Evolutionary conservation across 2,888 invertebrate genomes (phyloP), one percentile per base, ranked within the genome.

Genomic region (Drosophila picticornis): DNA sequence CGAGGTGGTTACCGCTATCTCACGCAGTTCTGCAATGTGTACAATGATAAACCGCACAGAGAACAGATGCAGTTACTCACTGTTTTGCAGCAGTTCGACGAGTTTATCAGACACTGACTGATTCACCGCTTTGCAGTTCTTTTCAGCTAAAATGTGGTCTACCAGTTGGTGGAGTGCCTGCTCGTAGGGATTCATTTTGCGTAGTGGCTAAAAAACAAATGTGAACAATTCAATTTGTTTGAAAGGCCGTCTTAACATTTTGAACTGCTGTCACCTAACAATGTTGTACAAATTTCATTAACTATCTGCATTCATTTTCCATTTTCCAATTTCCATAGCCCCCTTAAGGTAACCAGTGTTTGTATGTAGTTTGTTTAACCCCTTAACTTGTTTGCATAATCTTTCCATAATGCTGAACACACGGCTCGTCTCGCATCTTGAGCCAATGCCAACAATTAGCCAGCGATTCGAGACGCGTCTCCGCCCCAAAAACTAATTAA

Each of bases 401-500:
- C 88, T 84, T 83, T 83, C 81, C 83, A 77, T 81, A 62, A 72
- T 67, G 68, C 59, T 83, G 85, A 80, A 55, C 83, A 75, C 74
- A 58, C 59, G 60, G 46, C 60, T 48, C 77, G 82, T 71, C 60
- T 72, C 67, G 80, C 64, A 69, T 29, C 71, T 65, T 72, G 69
- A 55, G 36, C 51, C 76, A 65, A 69, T 80, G 76, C 69, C 68
- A 61, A 72, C 68, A 81, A 84, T 79, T 84, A 80, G 80, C 78
- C 59, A 87, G 59, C 65, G 74, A 74, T 72, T 76, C 63, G 67
- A 59, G 64, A 75, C 74, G 60, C 60, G 68, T 63, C 69, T 67
- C 50, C 70, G 50, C 83, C 88, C 81, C 86, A 72, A 88, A 90
- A 87, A 83, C 86, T 88, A 87, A 87, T 87, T 87, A 87, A 85